Conservation (phyloP, 1,140 invertebrate species). For the Oryctes rhinoceros region DNA sequence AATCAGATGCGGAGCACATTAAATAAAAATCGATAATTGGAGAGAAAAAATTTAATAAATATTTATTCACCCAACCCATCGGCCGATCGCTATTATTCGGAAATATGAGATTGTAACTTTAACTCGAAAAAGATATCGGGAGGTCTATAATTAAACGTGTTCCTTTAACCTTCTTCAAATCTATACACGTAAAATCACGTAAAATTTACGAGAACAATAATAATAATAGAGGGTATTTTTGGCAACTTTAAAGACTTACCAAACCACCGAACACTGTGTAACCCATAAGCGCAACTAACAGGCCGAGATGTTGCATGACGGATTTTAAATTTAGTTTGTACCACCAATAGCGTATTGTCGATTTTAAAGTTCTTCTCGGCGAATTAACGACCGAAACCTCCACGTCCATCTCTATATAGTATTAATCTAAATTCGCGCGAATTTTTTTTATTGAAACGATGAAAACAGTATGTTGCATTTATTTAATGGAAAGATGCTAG, state of each 20-base stretch:
- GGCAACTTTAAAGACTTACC: slow-evolving; percentile 65
- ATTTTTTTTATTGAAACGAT: too few relatives aligned
- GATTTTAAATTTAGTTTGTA: slow-evolving; percentile 66
- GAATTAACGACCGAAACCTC: slow-evolving; percentile 11
- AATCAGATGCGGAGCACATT: not conserved
- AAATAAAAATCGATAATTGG: slow-evolving; percentile 15
- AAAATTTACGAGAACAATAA: not conserved
- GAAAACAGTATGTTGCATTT: not conserved
- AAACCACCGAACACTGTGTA: slow-evolving; percentile 78
- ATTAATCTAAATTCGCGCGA: not conserved
- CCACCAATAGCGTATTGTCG: slow-evolving; percentile 60
- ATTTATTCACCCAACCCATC: slow-evolving; percentile 17
- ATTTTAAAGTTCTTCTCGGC: slow-evolving; percentile 46
- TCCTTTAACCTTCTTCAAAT: not conserved
- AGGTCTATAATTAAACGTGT: slow-evolving; percentile 12
- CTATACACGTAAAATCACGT: slow-evolving; percentile 9
- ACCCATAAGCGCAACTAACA: slow-evolving; percentile 74
- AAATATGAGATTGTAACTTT: slow-evolving; percentile 10
- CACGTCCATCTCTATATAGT: not conserved
- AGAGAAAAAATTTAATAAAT: slow-evolving; percentile 4
- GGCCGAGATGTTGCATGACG: slow-evolving; percentile 72
- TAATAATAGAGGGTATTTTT: not conserved
- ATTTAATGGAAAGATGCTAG: not conserved
- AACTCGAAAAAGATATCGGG: not conserved
- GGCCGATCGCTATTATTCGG: not conserved